Percentiles rank a stretch among this genome's conserved stretches.
phyloP scores from a whole-genome alignment of 2,113 vertebrate species.

The Ailuropoda melanoleuca region DNA sequence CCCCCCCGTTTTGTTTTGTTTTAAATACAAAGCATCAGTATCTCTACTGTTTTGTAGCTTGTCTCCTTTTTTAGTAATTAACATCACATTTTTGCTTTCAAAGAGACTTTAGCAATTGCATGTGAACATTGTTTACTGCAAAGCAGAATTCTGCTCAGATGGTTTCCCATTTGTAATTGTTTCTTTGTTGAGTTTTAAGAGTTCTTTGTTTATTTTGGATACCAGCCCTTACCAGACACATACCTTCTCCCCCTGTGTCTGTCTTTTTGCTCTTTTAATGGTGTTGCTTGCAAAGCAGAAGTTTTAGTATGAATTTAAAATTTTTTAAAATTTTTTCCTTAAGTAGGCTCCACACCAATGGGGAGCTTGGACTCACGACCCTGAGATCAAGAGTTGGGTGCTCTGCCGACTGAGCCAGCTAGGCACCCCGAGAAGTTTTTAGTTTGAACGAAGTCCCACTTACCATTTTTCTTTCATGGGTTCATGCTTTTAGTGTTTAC shows the following conservation, averaged over 20 bases:
- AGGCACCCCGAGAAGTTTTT: not conserved
- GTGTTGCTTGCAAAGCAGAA: not conserved
- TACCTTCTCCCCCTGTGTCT: not conserved
- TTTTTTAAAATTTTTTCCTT: not conserved
- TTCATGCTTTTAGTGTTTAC: constrained; percentile 23
- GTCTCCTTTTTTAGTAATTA: constrained; percentile 41
- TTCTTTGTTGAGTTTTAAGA: not conserved
- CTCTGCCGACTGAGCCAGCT: not conserved
- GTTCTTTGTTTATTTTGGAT: constrained; percentile 49
- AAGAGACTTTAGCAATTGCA: constrained; percentile 14
- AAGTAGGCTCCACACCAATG: not conserved
- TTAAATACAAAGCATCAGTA: not conserved
- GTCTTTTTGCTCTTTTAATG: constrained; percentile 13
- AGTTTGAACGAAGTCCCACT: not conserved
- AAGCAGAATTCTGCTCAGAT: constrained; percentile 34
- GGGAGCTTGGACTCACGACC: not conserved
- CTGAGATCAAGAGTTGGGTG: not conserved
- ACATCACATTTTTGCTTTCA: constrained; percentile 7
- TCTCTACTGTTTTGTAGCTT: constrained; percentile 1
- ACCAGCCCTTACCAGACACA: constrained; percentile 28
- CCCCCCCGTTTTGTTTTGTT: not conserved
- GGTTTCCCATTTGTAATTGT: constrained; percentile 29
- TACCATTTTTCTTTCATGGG: not conserved
- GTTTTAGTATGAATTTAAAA: not conserved
- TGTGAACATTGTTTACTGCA: not conserved